Conservation (phyloP, 1,140 invertebrate species). For the Cherax destructor region DNA sequence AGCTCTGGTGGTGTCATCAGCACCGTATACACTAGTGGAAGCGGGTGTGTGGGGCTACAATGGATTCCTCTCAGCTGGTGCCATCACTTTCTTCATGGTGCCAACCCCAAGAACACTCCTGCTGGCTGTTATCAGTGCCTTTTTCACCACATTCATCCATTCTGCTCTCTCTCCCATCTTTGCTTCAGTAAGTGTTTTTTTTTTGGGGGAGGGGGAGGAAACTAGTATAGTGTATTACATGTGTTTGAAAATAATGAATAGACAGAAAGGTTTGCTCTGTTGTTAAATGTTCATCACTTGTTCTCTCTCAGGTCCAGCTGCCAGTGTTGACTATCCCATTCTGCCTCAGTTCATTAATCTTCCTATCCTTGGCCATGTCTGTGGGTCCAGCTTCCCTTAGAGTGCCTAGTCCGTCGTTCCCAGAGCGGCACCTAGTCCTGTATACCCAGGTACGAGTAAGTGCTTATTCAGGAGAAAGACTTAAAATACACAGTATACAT, state of each 20-base stretch:
- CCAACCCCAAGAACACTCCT: slow-evolving; percentile 12
- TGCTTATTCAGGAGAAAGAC: no score
- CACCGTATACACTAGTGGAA: slow-evolving; percentile 38
- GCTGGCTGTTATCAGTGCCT: slow-evolving; percentile 61
- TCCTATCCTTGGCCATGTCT: slow-evolving; percentile 13
- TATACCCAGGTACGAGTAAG: background rate
- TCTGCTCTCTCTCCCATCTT: slow-evolving; percentile 52
- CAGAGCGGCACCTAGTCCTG: slow-evolving; percentile 39
- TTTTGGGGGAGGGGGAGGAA: no score
- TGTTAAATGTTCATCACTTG: background rate
- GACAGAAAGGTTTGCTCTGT: background rate
- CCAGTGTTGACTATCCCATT: slow-evolving; percentile 62
- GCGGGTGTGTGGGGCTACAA: slow-evolving; percentile 71
- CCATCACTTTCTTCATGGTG: slow-evolving; percentile 67
- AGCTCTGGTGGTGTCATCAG: slow-evolving; percentile 34
- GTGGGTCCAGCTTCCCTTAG: background rate
- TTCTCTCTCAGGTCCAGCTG: slow-evolving; percentile 36
- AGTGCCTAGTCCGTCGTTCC: slow-evolving; percentile 32
- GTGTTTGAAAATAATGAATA: background rate
- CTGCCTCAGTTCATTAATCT: slow-evolving; percentile 26
- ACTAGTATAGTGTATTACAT: background rate
- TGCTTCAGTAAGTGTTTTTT: slow-evolving; percentile 35
- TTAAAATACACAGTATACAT: no score
- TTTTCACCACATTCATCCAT: slow-evolving; percentile 61
- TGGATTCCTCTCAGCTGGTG: slow-evolving; percentile 59